Base-by-base conservation (phyloP, 23 tunicate genomes). In the Pegea sp. region DNA sequence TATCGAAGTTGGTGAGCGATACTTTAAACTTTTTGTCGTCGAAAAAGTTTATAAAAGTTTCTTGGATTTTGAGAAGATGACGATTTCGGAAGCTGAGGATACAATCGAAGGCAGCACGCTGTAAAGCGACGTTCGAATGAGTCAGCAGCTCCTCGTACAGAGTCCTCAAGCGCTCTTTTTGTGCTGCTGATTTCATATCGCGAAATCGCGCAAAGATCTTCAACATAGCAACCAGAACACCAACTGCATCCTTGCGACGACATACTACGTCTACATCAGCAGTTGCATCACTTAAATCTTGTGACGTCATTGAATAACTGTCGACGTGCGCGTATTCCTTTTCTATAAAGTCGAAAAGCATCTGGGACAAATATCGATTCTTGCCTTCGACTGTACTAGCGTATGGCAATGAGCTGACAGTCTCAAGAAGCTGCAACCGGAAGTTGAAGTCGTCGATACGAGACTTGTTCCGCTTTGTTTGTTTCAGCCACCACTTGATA, bases 251-350 rank as follows among this genome's bases (percentile, higher is more conserved):
- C 30, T 48, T 60, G 53, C 52, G 59, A 20, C 65, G 26, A 25
- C 16, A 25, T 1, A 38, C 60, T 33, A 43, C 34, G 2, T 56
- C 60, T 28, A 16, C 1, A 0, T 56, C 48, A 1, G 64, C 11
- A 0, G 29, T 7, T 29, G 18, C 4, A 21, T 33, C 67, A 1
- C 20, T 18, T 51, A 84, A 34, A 52, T 63, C 53, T 59, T 73
- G 75, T 11, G 26, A 24, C 3, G 55, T 34, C n/a, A 72, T 43
- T 22, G 58, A 55, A 30, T 52, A 31, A 28, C 69, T 63, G 38
- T 84, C 95, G 28, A 68, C 81, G 42, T 46, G 42, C 51, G 33
- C 73, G 60, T 75, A 64, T 56, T 84, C 95, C n/a, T 68, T 59
- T 48, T 74, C 73, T 44, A 84, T 19, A 48, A 53, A 84, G 19